A percentile compares a stretch with the other conserved stretches of the same genome.
Conservation (phyloP, 2,888 invertebrate species). For the Rhamnusium bicolor region DNA sequence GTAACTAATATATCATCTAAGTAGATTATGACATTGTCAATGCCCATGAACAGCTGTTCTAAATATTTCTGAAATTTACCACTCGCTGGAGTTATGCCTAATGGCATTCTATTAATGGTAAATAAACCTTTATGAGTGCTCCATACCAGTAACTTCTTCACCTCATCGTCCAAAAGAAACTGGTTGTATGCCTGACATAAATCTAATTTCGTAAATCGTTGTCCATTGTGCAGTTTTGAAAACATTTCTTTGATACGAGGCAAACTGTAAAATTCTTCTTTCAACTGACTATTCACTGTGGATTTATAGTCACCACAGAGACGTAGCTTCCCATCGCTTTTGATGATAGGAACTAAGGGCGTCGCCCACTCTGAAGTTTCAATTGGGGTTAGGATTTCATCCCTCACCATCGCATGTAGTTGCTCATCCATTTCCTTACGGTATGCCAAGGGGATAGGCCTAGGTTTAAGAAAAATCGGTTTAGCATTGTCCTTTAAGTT, state of each 20-base stretch:
- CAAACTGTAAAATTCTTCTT: background rate
- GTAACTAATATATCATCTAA: too few relatives aligned
- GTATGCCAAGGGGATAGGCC: background rate
- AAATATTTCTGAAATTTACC: too few relatives aligned
- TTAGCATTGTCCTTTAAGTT: background rate
- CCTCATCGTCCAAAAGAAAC: background rate
- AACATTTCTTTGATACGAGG: background rate
- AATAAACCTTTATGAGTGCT: too few relatives aligned
- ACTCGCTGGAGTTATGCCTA: too few relatives aligned
- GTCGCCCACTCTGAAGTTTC: background rate
- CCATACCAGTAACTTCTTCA: background rate
- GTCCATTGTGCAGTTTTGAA: background rate
- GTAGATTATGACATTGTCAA: too few relatives aligned
- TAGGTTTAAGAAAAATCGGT: slow-evolving; percentile 2
- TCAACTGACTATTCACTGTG: background rate
- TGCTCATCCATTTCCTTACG: background rate
- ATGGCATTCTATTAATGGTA: too few relatives aligned
- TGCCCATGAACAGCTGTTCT: too few relatives aligned
- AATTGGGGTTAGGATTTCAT: background rate
- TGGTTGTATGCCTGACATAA: slow-evolving; percentile 10
- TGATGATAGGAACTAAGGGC: background rate
- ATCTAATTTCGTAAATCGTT: background rate
- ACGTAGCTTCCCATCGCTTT: background rate
- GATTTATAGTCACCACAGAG: background rate
- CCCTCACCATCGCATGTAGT: background rate